Conservation (phyloP, 2,888 invertebrate species). For the Ectemnius lituratus region DNA sequence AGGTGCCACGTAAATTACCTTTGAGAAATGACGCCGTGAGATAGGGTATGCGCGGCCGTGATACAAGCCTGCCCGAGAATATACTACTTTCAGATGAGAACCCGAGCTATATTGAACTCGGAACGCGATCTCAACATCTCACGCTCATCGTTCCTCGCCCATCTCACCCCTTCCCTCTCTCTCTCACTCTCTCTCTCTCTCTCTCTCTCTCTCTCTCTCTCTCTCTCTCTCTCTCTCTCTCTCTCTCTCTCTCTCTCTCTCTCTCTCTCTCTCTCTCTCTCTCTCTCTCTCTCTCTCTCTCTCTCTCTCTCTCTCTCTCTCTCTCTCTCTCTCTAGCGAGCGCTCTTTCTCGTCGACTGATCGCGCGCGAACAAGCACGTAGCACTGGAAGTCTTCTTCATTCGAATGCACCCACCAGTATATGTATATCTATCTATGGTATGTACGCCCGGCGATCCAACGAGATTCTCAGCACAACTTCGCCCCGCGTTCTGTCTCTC, state of each 20-base stretch:
- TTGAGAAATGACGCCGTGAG: slow-evolving; percentile 41
- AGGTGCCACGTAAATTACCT: slow-evolving; percentile 43
- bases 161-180: slow-evolving; percentile 3
- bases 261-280: not conserved
- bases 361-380: too few relatives aligned
- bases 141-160: not conserved
- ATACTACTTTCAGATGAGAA: slow-evolving; percentile 8
- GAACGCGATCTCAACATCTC: not conserved
- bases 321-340: not conserved
- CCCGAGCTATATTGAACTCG: slow-evolving; percentile 8
- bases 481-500: not conserved
- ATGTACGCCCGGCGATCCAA: too few relatives aligned
- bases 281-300: not conserved
- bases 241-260: not conserved
- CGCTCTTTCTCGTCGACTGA: not conserved
- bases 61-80: slow-evolving; percentile 26
- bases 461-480: not conserved
- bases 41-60: slow-evolving; percentile 25
- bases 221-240: not conserved
- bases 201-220: not conserved
- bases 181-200: not conserved
- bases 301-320: not conserved
- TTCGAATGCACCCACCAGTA: too few relatives aligned
- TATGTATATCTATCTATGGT: too few relatives aligned
- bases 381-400: too few relatives aligned